Conservation (phyloP, 2,797 vertebrate species). For the Pangasius mekongensis region DNA sequence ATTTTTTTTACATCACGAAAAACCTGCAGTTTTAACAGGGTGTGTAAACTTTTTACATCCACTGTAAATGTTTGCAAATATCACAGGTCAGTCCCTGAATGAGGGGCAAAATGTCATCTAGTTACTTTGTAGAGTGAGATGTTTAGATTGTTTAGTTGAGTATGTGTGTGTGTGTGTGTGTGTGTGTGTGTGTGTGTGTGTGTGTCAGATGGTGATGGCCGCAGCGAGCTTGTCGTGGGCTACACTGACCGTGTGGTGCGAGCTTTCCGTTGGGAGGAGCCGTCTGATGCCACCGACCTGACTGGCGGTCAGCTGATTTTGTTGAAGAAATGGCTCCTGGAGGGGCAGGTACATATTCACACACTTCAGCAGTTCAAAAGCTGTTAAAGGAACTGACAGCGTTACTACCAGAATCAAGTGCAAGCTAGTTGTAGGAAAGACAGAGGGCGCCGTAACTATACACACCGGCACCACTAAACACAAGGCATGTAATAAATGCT, state of each 20-base stretch:
- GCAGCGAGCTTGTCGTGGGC: conserved; percentile 90
- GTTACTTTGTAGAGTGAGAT: neutral
- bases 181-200: neutral
- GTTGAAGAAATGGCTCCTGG: conserved; percentile 96
- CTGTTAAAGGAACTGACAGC: neutral
- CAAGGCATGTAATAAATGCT: neutral
- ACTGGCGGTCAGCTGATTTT: conserved; percentile 86
- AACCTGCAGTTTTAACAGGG: neutral
- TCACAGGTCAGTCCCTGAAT: no score
- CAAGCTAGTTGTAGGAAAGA: neutral
- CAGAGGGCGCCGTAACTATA: no score
- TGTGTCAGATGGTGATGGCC: conserved; percentile 88
- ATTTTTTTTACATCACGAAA: neutral
- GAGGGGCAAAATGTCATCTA: neutral
- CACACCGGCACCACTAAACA: neutral
- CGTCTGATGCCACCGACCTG: conserved; percentile 76
- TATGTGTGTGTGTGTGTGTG: neutral
- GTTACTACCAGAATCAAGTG: neutral
- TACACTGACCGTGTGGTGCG: conserved; percentile 97
- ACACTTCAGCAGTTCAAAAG: neutral
- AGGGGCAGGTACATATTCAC: conserved; percentile 85
- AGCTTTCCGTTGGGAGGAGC: conserved; percentile 95
- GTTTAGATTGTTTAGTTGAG: neutral
- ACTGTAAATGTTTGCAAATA: neutral
- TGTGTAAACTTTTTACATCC: neutral